These are phyloP conservation scores for Ferdinandea cuprea DNA, from an alignment of 2,888 invertebrate species.

Conservation along the genomic window DNA sequence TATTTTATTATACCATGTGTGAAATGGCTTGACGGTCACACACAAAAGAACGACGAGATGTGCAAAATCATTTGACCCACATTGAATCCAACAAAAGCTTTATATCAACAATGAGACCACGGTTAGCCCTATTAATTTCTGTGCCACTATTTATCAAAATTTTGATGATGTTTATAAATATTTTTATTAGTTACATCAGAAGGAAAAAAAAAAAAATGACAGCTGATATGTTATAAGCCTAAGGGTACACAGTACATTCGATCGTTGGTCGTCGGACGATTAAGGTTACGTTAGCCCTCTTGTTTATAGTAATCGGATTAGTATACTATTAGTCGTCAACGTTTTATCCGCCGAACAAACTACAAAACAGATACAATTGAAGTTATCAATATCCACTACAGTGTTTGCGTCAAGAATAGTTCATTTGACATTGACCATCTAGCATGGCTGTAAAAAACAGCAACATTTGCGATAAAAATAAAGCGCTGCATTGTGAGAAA, in stretches of 20 bases:
- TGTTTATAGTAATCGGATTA: too few species aligned
- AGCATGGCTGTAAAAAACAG: neutral
- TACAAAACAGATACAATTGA: neutral
- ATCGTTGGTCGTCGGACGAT: too few species aligned
- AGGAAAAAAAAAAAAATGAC: neutral
- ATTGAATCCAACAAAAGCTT: constrained; percentile 18
- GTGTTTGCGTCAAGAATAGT: neutral
- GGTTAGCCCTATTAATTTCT: neutral
- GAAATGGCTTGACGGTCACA: neutral
- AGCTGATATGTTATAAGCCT: too few species aligned
- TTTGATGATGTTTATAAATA: neutral
- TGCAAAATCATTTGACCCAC: constrained; percentile 39
- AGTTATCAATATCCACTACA: neutral
- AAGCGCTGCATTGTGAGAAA: neutral
- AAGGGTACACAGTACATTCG: too few species aligned
- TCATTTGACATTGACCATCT: neutral
- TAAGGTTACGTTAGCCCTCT: too few species aligned
- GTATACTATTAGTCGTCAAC: too few species aligned
- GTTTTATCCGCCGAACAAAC: too few species aligned
- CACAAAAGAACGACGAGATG: constrained; percentile 17
- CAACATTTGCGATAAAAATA: neutral
- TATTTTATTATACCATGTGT: neutral
- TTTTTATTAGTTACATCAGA: neutral
- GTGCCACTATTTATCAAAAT: neutral
- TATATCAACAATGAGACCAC: neutral